phyloP scores from a whole-genome alignment of 2,888 invertebrate genomes.

The Temnothorax unifasciatus region DNA sequence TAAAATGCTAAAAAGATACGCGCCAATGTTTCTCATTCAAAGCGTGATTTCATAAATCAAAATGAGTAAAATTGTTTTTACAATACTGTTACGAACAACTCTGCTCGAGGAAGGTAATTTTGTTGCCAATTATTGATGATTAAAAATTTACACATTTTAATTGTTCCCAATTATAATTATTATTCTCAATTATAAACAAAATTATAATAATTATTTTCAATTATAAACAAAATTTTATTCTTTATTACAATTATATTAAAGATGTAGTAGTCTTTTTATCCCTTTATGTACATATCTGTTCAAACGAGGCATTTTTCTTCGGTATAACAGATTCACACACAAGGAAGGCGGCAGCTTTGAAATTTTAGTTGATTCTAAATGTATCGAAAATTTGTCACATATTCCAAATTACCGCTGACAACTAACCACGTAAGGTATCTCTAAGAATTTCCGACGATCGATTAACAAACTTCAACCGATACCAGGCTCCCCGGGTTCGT shows the following conservation, averaged over 20 bases:
- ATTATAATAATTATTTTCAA: background rate
- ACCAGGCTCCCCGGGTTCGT: slow-evolving; percentile 25
- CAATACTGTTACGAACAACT: background rate
- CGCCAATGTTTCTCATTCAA: slow-evolving; percentile 4
- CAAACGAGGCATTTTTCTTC: background rate
- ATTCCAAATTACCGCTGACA: background rate
- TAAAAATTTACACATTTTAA: background rate
- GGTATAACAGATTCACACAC: background rate
- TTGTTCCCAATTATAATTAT: background rate
- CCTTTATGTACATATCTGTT: background rate
- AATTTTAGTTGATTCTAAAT: slow-evolving; percentile 24
- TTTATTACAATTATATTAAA: slow-evolving; percentile 10
- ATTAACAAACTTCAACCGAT: slow-evolving; percentile 50
- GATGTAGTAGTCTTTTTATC: background rate
- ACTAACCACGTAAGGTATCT: slow-evolving; percentile 22
- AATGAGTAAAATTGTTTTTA: background rate
- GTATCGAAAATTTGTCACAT: slow-evolving; percentile 46
- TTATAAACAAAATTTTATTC: background rate
- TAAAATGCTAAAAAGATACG: slow-evolving; percentile 14
- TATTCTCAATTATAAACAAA: background rate
- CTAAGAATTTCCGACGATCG: slow-evolving; percentile 50
- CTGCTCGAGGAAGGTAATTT: background rate
- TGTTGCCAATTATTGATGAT: background rate
- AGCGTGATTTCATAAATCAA: slow-evolving; percentile 17
- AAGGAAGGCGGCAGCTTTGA: background rate